Evolutionary conservation across 1,140 invertebrate genomes (phyloP).

Genomic region (Orchesella cincta): DNA sequence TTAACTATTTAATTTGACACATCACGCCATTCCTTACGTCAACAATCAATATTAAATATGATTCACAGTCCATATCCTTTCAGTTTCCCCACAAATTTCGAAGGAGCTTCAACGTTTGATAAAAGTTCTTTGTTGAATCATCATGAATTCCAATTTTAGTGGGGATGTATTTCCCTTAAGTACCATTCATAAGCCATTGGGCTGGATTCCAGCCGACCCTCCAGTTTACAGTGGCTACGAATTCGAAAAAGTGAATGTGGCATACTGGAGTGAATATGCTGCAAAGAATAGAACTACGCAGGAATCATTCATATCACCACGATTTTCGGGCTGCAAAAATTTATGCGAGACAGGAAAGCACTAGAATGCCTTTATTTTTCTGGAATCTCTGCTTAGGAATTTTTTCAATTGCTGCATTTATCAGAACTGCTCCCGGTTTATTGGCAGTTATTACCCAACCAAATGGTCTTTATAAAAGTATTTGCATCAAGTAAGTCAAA

Average conservation of each 20-base stretch:
- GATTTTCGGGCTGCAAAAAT: slow-evolving; percentile 26
- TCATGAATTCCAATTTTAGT: too few species aligned
- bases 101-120: too few species aligned
- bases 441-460: neutral
- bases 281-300: slow-evolving; percentile 6
- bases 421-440: neutral
- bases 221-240: neutral
- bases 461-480: slow-evolving; percentile 31
- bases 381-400: slow-evolving; percentile 35
- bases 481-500: slow-evolving; percentile 35
- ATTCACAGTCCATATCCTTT: too few species aligned
- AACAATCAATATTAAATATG: too few species aligned
- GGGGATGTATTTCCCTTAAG: too few species aligned
- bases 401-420: slow-evolving; percentile 31
- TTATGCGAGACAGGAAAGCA: slow-evolving; percentile 25
- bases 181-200: neutral
- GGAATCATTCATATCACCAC: slow-evolving; percentile 4
- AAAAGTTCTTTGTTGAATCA: too few species aligned
- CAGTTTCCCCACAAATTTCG: too few species aligned
- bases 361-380: slow-evolving; percentile 12
- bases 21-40: too few species aligned
- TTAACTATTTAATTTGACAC: too few species aligned
- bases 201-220: neutral
- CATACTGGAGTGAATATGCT: neutral
- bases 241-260: neutral